Percentiles rank a stretch among this genome's conserved stretches.
Conservation (phyloP, 2,113 vertebrate genomes). For the Albula glossodonta region DNA sequence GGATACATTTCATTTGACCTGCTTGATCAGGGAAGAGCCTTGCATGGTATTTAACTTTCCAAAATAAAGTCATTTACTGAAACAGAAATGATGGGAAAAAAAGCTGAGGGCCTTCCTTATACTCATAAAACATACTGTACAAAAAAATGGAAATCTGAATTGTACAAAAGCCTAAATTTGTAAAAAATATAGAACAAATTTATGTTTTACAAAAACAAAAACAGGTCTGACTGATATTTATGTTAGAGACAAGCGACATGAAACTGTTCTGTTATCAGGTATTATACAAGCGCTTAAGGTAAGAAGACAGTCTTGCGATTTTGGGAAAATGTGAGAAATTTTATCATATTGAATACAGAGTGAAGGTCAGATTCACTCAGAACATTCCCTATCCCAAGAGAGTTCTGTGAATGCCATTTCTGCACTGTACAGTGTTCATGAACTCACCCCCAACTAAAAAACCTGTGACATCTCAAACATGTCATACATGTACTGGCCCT, state of each 20-base stretch:
- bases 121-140: constrained; percentile 56
- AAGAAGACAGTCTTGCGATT: constrained; percentile 61
- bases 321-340: constrained; percentile 51
- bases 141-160: not conserved
- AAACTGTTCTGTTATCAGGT: constrained; percentile 52
- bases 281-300: constrained; percentile 58
- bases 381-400: constrained; percentile 31
- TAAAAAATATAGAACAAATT: constrained; percentile 11
- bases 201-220: constrained; percentile 9
- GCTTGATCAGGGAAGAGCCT: constrained; percentile 61
- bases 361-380: constrained; percentile 13
- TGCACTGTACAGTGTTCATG: not conserved
- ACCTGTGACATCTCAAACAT: not conserved
- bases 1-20: constrained; percentile 54
- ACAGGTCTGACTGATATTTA: constrained; percentile 35
- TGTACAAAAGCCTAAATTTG: not conserved
- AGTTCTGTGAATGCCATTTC: not conserved
- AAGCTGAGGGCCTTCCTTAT: constrained; percentile 68
- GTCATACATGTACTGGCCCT: not conserved
- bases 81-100: constrained; percentile 65
- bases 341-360: constrained; percentile 47
- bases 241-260: constrained; percentile 66
- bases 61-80: constrained; percentile 27
- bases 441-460: not conserved
- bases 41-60: constrained; percentile 19